phyloP scores from a whole-genome alignment of 2,113 vertebrate genomes.

The Hirundichthys speculiger region DNA sequence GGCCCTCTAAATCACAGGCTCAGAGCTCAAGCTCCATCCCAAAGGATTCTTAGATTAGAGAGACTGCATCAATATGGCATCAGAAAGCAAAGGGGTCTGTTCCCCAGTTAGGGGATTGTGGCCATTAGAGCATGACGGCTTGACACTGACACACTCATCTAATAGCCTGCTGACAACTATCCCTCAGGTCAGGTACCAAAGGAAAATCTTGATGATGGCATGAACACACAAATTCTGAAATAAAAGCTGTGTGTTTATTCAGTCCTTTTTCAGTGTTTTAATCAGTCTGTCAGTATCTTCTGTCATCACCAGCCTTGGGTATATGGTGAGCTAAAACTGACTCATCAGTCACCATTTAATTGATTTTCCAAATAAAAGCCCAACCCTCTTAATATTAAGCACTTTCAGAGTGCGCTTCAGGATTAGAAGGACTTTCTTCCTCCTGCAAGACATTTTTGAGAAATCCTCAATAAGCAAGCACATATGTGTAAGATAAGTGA shows the following conservation, averaged over 20 bases:
- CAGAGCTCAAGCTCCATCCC: constrained; percentile 53
- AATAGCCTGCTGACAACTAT: constrained; percentile 38
- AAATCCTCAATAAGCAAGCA: constrained; percentile 36
- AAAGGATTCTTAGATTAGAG: constrained; percentile 56
- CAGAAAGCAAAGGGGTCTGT: constrained; percentile 50
- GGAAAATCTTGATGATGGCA: constrained; percentile 29
- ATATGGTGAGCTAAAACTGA: constrained; percentile 18
- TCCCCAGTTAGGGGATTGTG: constrained; percentile 47
- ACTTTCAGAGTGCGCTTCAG: constrained; percentile 37
- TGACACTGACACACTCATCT: constrained; percentile 47
- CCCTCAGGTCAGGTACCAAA: constrained; percentile 46
- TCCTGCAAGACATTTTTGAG: constrained; percentile 48
- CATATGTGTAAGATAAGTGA: constrained; percentile 42
- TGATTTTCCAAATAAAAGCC: constrained; percentile 57
- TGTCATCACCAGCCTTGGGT: constrained; percentile 41
- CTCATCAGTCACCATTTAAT: constrained; percentile 56
- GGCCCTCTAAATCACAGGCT: constrained; percentile 67
- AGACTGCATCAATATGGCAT: constrained; percentile 66
- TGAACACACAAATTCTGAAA: constrained; percentile 17
- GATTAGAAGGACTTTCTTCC: constrained; percentile 53
- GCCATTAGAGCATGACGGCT: constrained; percentile 56
- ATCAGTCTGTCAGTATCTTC: constrained; percentile 45
- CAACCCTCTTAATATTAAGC: constrained; percentile 28
- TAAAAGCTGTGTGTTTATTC: constrained; percentile 6
- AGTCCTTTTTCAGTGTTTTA: constrained; percentile 11